phyloP scores from a whole-genome alignment of 2,797 vertebrate species.

The Okamejei kenojei region DNA sequence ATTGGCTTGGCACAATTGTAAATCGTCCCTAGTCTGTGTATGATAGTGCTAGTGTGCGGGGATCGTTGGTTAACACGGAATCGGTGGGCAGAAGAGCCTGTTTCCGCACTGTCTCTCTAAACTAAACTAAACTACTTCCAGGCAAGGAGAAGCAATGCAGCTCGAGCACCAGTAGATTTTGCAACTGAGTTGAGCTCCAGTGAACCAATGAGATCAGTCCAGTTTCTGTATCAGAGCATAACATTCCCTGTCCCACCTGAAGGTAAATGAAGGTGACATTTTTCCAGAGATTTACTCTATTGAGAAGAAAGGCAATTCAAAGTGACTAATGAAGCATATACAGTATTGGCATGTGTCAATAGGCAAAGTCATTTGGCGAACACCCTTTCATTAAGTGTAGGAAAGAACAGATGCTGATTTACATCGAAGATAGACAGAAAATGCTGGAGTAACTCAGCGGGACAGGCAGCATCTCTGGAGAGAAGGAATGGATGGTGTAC shows the following conservation, averaged over 20 bases:
- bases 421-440: no score
- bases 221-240: not conserved
- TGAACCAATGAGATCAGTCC: not conserved
- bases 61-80: no score
- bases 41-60: no score
- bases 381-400: not conserved
- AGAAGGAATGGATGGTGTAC: no score
- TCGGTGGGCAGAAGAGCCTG: no score
- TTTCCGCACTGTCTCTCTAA: no score
- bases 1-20: no score
- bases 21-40: no score
- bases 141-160: no score
- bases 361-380: not conserved
- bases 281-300: not conserved
- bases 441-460: no score
- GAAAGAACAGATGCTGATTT: no score
- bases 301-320: not conserved
- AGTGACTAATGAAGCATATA: not conserved
- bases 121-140: not conserved
- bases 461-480: no score
- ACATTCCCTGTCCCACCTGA: not conserved
- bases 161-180: not conserved
- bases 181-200: not conserved
- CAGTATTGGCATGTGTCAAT: not conserved
- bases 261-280: not conserved